A percentile compares a stretch with the other conserved stretches of the same genome.
These are phyloP conservation scores for Pipa parva DNA, from an alignment of 2,113 vertebrate species.

Conservation along the genomic window DNA sequence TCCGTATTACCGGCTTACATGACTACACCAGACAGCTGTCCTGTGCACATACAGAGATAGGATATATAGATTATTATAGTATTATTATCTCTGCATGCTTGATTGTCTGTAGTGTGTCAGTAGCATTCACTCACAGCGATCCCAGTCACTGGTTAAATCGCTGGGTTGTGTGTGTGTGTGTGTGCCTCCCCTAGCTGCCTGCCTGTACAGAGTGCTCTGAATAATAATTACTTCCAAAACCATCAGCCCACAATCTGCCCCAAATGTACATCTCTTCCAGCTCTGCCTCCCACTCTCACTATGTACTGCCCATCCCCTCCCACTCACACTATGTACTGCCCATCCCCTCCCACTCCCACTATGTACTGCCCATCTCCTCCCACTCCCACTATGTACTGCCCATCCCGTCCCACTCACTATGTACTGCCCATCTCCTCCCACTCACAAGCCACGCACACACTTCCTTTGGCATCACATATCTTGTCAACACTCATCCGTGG, in stretches of 20 bases:
- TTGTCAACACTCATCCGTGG: conserved; percentile 4
- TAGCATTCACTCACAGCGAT: too few relatives aligned
- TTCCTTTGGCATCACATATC: neutral
- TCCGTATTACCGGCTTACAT: too few relatives aligned
- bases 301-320: neutral
- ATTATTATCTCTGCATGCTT: too few relatives aligned
- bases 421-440: conserved; percentile 27
- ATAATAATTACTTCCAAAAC: conserved; percentile 27
- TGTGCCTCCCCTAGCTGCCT: conserved; percentile 8
- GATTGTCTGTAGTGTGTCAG: too few relatives aligned
- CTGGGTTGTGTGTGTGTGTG: too few relatives aligned
- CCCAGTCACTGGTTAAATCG: too few relatives aligned
- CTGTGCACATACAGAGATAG: too few relatives aligned
- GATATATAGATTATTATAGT: too few relatives aligned
- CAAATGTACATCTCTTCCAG: conserved; percentile 6
- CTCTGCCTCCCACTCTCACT: conserved; percentile 17
- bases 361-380: neutral
- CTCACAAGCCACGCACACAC: conserved; percentile 3
- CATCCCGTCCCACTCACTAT: conserved; percentile 22
- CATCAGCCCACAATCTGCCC: conserved; percentile 24
- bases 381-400: conserved; percentile 8
- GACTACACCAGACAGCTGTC: too few relatives aligned
- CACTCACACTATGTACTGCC: conserved; percentile 6
- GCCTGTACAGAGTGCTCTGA: neutral
- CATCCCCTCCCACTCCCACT: conserved; percentile 14